Percentiles rank a stretch among this genome's conserved stretches.
Evolutionary conservation across 2,113 vertebrate species (phyloP).

Genomic region (Gymnarchus niloticus): DNA sequence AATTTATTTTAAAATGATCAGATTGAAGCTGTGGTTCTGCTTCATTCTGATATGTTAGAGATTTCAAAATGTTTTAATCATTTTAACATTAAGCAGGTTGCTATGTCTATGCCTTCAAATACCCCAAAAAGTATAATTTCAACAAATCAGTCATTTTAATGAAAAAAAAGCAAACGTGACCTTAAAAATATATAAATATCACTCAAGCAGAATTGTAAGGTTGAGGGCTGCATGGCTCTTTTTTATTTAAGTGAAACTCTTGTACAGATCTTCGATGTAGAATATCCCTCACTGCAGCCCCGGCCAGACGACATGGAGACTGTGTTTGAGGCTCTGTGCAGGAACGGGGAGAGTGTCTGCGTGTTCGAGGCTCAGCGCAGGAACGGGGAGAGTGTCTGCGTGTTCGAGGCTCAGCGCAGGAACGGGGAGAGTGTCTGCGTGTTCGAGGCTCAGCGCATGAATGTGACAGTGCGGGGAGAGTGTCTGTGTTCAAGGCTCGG

Average conservation of each 20-base stretch:
- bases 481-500: no score
- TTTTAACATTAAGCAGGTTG: neutral
- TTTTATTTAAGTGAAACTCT: neutral
- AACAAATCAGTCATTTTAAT: neutral
- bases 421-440: no score
- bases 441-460: no score
- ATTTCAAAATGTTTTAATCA: neutral
- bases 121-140: neutral
- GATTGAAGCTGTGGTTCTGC: neutral
- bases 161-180: neutral
- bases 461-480: no score
- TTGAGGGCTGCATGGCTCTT: neutral
- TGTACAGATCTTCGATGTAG: neutral
- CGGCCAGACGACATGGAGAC: no score
- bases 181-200: neutral
- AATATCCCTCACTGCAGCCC: neutral
- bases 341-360: no score
- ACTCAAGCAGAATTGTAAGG: neutral
- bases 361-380: no score
- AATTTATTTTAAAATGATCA: neutral
- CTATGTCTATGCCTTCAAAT: no score
- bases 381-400: no score
- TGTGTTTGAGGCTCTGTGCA: no score
- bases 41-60: neutral
- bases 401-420: no score